Conservation (phyloP, 2,797 vertebrate species). For the Halcyon chelicuti region DNA sequence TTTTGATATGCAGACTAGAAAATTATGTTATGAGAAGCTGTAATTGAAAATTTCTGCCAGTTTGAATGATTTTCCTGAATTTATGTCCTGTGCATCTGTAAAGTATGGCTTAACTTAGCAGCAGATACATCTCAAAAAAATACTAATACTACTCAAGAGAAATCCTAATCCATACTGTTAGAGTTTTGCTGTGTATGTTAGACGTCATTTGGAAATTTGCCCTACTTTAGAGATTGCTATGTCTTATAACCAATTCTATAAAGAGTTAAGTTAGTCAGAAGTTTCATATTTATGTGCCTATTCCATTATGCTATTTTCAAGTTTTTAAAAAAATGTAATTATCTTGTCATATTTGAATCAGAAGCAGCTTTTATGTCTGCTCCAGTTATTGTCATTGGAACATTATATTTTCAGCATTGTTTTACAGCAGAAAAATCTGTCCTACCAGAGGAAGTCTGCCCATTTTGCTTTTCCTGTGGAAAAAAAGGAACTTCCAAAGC, state of each 20-base stretch:
- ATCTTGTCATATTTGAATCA: background rate
- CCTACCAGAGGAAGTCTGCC: background rate
- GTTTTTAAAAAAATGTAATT: background rate
- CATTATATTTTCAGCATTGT: background rate
- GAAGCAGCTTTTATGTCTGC: background rate
- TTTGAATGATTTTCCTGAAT: background rate
- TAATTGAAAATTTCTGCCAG: background rate
- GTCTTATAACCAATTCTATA: background rate
- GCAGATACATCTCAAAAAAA: background rate
- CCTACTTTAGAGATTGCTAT: background rate
- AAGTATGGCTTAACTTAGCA: background rate
- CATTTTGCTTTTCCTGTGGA: background rate
- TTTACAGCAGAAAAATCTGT: background rate
- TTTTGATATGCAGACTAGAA: background rate
- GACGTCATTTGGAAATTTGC: background rate
- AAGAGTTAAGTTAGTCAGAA: background rate
- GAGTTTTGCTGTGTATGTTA: background rate
- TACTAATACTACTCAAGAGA: background rate
- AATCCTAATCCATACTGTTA: background rate
- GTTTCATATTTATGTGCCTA: background rate
- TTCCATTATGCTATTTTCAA: background rate
- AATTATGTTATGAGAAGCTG: background rate
- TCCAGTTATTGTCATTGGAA: background rate
- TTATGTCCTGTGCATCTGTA: background rate
- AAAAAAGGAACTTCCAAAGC: background rate